Evolutionary conservation across 1,140 invertebrate genomes (phyloP), one percentile per base, ranked within the genome.

Genomic region (Pogonomyrmex barbatus): DNA sequence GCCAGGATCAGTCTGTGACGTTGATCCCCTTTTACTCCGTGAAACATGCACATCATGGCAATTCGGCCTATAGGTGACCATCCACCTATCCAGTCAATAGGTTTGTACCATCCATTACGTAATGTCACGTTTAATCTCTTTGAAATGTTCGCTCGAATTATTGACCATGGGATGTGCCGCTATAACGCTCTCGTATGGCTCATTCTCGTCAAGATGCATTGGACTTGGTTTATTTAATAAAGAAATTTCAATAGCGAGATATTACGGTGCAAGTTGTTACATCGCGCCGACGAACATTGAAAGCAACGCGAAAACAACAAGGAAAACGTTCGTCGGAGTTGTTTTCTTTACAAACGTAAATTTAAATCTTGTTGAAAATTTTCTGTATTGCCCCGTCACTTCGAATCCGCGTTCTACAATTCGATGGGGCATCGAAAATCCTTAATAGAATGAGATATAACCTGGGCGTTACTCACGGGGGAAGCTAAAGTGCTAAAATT

Each of bases 51-150:
- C 79, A 60, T 60, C 68, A 73, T 60, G 45, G 39, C 79, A 42
- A 73, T 60, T 50, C 30, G 54, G 39, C 12, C 78, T 33, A 81
- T 33, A 70, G 39, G 24, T n/a, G 39, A 36, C 68, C 24, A 56
- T 42, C 47, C 62, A 45, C 33, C 54, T 82, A 60, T 47, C 52
- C 68, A 75, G 54, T 83, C 79, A 39, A 83, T 83, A 58, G 73
- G 36, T 63, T 78, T 78, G 56, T 52, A 60, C 54, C 81, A 58
- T 85, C 73, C 73, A 85, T 86, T 68, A 58, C 45, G 42, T 60
- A 86, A 81, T 83, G 56, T 83, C 82, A 85, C 60, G 82, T 85
- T 83, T 84, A 78, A 78, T 85, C 82, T 77, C 47, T 39, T 67
- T n/a, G 42, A 85, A 78, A 78, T 63, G 82, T 65, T 78, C 30